These are phyloP conservation scores for Melinopterus prodromus DNA, from an alignment of 2,888 invertebrate species.

Conservation along the genomic window DNA sequence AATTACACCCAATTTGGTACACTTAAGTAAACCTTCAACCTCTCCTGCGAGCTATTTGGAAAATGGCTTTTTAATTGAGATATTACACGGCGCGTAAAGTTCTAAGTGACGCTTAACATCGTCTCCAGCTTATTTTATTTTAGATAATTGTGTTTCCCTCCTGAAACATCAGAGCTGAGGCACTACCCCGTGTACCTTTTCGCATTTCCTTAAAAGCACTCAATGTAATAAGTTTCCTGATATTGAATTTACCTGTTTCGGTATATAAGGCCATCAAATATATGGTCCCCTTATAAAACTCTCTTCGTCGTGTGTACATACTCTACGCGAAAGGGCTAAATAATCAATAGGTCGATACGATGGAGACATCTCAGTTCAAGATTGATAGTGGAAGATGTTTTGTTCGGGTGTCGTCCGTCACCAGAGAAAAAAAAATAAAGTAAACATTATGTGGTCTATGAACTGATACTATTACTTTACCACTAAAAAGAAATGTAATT, in stretches of 20 bases:
- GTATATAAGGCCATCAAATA: slow-evolving; percentile 5
- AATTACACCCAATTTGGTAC: background rate
- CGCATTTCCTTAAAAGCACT: slow-evolving; percentile 26
- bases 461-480: too few species aligned
- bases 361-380: background rate
- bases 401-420: background rate
- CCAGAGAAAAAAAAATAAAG: too few species aligned
- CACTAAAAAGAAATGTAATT: too few species aligned
- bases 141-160: slow-evolving; percentile 21
- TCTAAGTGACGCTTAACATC: slow-evolving; percentile 7
- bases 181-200: slow-evolving; percentile 15
- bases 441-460: too few species aligned
- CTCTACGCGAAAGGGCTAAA: background rate
- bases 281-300: background rate
- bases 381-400: background rate
- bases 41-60: background rate
- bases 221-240: slow-evolving; percentile 20
- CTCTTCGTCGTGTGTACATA: background rate
- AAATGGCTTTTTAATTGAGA: slow-evolving; percentile 4
- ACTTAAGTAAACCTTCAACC: background rate
- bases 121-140: slow-evolving; percentile 19
- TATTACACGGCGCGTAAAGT: slow-evolving; percentile 11
- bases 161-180: slow-evolving; percentile 10
- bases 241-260: slow-evolving; percentile 22
- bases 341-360: slow-evolving; percentile 4